Base-by-base conservation (phyloP, 2,113 vertebrate genomes). In the Mesoclemmys tuberculata region DNA sequence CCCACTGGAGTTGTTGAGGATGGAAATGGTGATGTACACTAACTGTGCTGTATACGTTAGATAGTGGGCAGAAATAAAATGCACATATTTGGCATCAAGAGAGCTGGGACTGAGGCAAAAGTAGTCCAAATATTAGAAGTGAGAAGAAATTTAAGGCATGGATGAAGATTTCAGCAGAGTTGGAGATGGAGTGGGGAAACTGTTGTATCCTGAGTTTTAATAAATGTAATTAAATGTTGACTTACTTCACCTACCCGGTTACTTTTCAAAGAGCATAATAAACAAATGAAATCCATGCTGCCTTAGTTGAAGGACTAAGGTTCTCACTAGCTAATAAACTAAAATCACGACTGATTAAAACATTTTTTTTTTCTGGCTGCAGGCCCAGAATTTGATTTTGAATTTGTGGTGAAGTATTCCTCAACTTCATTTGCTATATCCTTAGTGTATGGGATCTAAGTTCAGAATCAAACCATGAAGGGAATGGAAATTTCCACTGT, bases 401-500 rank as follows among this genome's bases (percentile, higher is more conserved):
- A 58, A 46, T 56, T 58, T 55, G 10, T 44, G 54, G 48, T 51
- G 79, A 52, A 38, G 31, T 81, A 55, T 92, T 93, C 38, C 41
- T 82, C 38, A 82, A 4, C 84, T 74, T 87, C 89, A 54, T 38
- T 24, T 82, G 38, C 38, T 93, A 56, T 82, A 18, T 27, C 85
- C 93, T 83, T 90, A 9, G 74, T 49, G 35, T 75, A 9, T 49
- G 82, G 82, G 71, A 84, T 84, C 55, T 58, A 92, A 80, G 49
- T 95, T 94, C 48, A 88, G 64, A 84, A 95, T 94, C 89, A n/a
- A 96, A 92, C 9, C 95, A 48, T 90, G 81, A 79, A 95, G 92
- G 75, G 85, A 96, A 94, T 95, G 95, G 95, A 97, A 97, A 91
- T 94, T 97, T 97, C 96, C 93, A 96, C 52, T 90, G 91, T 93